Base-by-base conservation (phyloP, 1,140 invertebrate species). In the Drosophila rhopaloa region DNA sequence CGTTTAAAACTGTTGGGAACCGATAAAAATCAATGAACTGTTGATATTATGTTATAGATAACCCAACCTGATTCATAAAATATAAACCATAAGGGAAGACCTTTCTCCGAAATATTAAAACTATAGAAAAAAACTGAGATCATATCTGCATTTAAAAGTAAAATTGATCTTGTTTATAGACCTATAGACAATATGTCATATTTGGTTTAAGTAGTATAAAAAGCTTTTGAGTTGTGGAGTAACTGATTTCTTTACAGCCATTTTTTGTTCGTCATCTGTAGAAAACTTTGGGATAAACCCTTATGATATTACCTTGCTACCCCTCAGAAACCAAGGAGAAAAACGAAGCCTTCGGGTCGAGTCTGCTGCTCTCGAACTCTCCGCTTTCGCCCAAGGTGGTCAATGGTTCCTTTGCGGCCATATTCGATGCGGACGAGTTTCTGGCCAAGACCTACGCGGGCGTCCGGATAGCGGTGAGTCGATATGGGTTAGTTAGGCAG, bases 331-430 rank as follows among this genome's bases (percentile, higher is more conserved):
- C 96, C 5, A 95, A 96, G 63, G 95, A 96, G 81, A 94, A 95
- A 70, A 97, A 96, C 81, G 96, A 96, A 66, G 95, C 97, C 50
- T 99, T 98, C 88, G 98, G 98, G 9, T 98, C 98, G 13, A 99
- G 98, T 92, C 94, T 98, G 2, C 93, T 99, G 14, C 93, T 99
- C 27, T 96, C 98, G 9, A 99, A 99, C 92, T 97, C 97, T 24
- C 98, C 98, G 1, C 98, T 98, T 95, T 98, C 98, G 27, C 98
- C 98, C 0, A 99, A 99, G 93, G 97, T 99, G 16, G 97, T 99
- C 7, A 99, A 99, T 84, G 98, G 97, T 0, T 98, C 97, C 74
- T 99, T 98, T 93, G 98, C 97, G 0, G 98, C 98, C 7, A 96
- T 99, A 66, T 98, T 98, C 85, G 98, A 99, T 89, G 96, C 96